A percentile compares a stretch with the other conserved stretches of the same genome.
These are phyloP conservation scores for Prinia subflava DNA, from an alignment of 2,113 vertebrate genomes.

Conservation along the genomic window DNA sequence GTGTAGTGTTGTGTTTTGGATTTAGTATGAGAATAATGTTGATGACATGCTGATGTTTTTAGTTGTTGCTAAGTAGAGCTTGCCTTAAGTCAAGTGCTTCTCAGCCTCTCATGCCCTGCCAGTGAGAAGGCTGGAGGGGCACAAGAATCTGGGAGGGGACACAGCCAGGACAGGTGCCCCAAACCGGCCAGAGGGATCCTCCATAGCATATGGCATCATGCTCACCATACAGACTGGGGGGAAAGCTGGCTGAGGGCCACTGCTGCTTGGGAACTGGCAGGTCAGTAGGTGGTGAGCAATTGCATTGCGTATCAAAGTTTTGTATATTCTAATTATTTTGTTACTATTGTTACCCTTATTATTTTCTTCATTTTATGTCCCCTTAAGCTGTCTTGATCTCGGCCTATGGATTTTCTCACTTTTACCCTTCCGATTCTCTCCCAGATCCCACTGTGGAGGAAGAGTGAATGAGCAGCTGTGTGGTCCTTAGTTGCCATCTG, in stretches of 20 bases:
- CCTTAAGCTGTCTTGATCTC: neutral
- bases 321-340: neutral
- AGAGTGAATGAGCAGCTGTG: neutral
- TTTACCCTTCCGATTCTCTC: neutral
- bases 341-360: neutral
- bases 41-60: neutral
- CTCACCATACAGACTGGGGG: neutral
- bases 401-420: neutral
- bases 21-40: neutral
- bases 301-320: neutral
- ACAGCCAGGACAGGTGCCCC: neutral
- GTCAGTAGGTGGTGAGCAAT: neutral
- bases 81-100: neutral
- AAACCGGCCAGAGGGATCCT: neutral
- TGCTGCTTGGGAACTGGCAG: neutral
- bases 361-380: neutral
- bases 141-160: neutral
- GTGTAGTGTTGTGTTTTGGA: neutral
- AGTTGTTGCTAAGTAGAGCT: neutral
- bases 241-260: neutral
- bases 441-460: neutral
- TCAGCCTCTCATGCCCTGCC: neutral
- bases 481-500: neutral
- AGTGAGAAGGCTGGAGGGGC: neutral
- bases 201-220: neutral